Evolutionary conservation across 2,113 vertebrate species (phyloP).

Genomic region (Ploceus nigricollis): DNA sequence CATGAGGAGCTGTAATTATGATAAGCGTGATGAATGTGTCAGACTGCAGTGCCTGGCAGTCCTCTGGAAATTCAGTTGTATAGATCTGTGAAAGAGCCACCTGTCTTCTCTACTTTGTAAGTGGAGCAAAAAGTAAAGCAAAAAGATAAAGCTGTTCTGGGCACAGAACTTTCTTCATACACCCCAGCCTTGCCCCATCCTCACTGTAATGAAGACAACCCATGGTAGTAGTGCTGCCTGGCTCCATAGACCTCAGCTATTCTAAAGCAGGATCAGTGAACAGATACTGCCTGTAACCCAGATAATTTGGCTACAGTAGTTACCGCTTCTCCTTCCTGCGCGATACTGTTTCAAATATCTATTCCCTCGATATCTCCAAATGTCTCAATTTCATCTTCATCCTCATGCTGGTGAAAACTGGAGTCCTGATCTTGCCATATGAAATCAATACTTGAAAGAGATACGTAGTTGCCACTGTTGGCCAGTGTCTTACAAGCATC

Average conservation of each 20-base stretch:
- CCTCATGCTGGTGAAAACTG: neutral
- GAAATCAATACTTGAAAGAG: conserved; percentile 41
- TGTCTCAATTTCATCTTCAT: conserved; percentile 12
- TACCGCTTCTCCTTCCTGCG: neutral
- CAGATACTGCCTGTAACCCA: neutral
- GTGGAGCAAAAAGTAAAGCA: neutral
- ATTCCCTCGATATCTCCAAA: neutral
- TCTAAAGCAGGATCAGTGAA: neutral
- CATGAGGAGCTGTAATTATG: neutral
- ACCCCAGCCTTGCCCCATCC: neutral
- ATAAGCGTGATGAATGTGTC: neutral
- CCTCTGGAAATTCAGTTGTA: neutral
- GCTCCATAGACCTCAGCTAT: neutral
- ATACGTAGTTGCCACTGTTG: neutral
- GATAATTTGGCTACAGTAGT: neutral
- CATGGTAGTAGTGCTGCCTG: neutral
- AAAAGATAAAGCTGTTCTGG: neutral
- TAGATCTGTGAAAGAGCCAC: neutral
- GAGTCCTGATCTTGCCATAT: neutral
- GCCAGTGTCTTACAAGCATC: neutral
- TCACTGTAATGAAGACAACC: neutral
- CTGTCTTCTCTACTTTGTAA: neutral
- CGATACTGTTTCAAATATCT: neutral
- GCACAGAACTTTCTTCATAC: neutral
- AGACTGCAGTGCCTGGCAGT: neutral